Base-by-base conservation (phyloP, 92 coral and sea anemone genomes). In the Montipora capitata region DNA sequence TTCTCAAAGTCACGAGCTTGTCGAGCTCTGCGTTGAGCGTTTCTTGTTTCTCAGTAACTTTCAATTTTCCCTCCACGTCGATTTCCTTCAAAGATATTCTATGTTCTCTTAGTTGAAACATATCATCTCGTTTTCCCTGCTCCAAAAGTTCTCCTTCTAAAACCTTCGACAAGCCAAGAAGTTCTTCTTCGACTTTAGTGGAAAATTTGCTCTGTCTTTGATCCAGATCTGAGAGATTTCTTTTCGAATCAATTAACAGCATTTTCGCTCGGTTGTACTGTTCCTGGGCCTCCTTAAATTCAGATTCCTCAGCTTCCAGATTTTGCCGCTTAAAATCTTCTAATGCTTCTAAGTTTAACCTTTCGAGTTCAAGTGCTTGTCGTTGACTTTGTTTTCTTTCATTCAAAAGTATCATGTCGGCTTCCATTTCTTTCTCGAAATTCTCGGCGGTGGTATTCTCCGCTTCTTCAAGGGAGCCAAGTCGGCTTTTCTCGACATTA, bases 51-150 rank as follows among this genome's bases (percentile, higher is more conserved):
- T 80, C 91, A 10, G 98, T 84, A 13, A 96, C 84, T 52, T 96
- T 92, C 52, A 94, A 65, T 35, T 96, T 96, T 40, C 98, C 99
- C 72, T 93, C 97, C 3, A 88, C 97, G 68, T 92, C 94, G 57
- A 92, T 92, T 74, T 94, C 99, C 49, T 98, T 93, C 7, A 98
- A 88, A 8, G 91, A 91, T 2, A 95, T 82, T 77, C 90, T 87
- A 44, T 74, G 96, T 77, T 95, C 98, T 3, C 94, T 77, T 2
- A 96, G 82, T 12, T 77, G 81, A 54, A 78, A 94, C 72, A 90
- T 89, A 16, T 95, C 94, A 38, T 78, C 93, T 54, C 85, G 96
- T 58, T 88, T 89, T 39, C 86, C 91, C 4, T 93, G 92, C 7
- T 98, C 74, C 6, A 84, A 78, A 4, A 95, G 92, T 38, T 79